These are phyloP conservation scores for Platysternon megacephalum DNA, from an alignment of 2,113 vertebrate species.

Conservation along the genomic window DNA sequence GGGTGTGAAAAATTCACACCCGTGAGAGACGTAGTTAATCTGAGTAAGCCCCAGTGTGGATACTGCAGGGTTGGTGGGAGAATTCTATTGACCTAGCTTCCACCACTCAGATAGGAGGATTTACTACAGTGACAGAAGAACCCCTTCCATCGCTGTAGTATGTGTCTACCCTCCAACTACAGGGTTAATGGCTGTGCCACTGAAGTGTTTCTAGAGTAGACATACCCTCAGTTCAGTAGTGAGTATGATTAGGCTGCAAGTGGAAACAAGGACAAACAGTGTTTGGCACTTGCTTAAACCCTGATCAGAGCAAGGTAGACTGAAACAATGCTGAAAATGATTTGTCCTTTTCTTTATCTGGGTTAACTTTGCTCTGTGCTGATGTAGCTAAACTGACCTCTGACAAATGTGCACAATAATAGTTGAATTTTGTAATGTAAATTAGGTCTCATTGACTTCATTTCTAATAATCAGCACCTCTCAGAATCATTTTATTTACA, in stretches of 20 bases:
- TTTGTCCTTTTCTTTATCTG: neutral
- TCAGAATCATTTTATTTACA: neutral
- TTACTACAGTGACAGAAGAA: neutral
- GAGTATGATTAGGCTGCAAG: neutral
- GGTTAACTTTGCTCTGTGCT: neutral
- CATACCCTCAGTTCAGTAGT: neutral
- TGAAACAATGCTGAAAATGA: neutral
- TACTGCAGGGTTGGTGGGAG: neutral
- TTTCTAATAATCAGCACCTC: neutral
- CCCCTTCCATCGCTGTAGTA: no score
- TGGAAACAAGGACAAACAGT: rapidly evolving
- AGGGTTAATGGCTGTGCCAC: no score
- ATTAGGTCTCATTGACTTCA: neutral
- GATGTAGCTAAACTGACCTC: no score
- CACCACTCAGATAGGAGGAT: neutral
- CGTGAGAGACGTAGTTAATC: neutral
- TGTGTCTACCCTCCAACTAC: no score
- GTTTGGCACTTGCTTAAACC: neutral
- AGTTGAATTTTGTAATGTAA: neutral
- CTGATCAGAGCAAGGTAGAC: neutral
- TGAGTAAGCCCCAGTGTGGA: neutral
- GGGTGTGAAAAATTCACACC: neutral
- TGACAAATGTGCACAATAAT: neutral
- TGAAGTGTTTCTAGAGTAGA: neutral
- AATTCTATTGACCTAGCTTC: neutral